Percentiles rank a stretch among this genome's conserved stretches.
Conservation (phyloP, 2,797 vertebrate genomes). For the Lacerta agilis region DNA sequence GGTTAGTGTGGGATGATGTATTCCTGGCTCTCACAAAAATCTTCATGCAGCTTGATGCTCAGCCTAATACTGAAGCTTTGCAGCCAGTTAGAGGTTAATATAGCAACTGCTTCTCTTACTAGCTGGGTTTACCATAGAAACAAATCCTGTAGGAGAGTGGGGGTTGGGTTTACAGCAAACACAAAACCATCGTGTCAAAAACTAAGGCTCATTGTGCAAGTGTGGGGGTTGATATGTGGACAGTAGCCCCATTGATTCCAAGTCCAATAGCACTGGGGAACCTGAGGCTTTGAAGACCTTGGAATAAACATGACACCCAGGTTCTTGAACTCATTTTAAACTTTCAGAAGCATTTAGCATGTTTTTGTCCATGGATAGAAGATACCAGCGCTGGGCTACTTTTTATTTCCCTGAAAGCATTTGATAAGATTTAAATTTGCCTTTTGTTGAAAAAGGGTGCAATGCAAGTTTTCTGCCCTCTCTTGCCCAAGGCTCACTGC, state of each 20-base stretch:
- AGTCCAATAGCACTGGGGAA: neutral
- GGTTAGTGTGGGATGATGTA: slow-evolving; percentile 12
- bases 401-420: neutral
- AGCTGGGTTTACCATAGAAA: slow-evolving; percentile 4
- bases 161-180: neutral
- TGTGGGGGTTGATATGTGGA: neutral
- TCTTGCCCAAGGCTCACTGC: neutral
- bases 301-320: neutral
- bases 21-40: slow-evolving; percentile 1
- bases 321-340: neutral
- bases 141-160: neutral
- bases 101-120: neutral
- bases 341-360: neutral
- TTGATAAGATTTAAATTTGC: neutral
- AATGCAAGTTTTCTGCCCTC: neutral
- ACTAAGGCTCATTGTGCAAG: neutral
- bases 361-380: neutral
- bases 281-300: neutral
- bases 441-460: neutral
- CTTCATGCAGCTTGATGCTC: neutral
- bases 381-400: no score
- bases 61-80: neutral
- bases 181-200: neutral
- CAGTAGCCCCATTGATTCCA: neutral
- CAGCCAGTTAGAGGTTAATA: slow-evolving; percentile 1